Conservation (phyloP, 2,888 invertebrate genomes). For the Phytoseiulus persimilis region DNA sequence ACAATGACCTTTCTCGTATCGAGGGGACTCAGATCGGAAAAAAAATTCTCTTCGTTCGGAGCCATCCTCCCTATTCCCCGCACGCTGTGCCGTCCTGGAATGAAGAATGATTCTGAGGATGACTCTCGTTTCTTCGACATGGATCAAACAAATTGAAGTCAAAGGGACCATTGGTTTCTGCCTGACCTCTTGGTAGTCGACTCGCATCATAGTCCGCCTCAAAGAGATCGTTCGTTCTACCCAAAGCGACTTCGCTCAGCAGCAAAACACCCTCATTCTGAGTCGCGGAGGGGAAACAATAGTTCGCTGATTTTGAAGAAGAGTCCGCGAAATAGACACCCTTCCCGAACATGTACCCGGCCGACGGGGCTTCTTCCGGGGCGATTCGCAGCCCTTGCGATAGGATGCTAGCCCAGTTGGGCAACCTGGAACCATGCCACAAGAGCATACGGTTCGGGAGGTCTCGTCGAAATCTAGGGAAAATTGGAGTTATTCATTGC, state of each 20-base stretch:
- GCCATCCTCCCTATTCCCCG: conserved; percentile 50
- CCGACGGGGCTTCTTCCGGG: conserved; percentile 55
- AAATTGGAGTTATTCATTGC: conserved; percentile 47
- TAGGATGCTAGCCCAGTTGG: conserved; percentile 54
- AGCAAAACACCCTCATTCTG: conserved; percentile 51
- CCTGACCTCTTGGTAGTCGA: conserved; percentile 7
- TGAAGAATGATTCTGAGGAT: conserved; percentile 47
- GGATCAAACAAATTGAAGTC: no score
- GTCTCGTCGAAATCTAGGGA: conserved; percentile 40
- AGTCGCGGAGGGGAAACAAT: conserved; percentile 51
- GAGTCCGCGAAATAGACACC: conserved; percentile 56
- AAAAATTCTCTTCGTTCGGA: conserved; percentile 48
- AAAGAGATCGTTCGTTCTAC: conserved; percentile 50
- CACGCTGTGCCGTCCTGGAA: conserved; percentile 51
- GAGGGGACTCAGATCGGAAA: not conserved
- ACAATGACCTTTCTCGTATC: conserved; percentile 40
- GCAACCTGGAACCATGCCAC: conserved; percentile 55
- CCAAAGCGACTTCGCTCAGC: conserved; percentile 53
- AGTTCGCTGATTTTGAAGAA: conserved; percentile 55
- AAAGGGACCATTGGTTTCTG: no score
- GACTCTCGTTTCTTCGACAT: conserved; percentile 46
- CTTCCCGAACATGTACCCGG: conserved; percentile 55
- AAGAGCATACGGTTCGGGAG: conserved; percentile 50
- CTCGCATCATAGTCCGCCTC: conserved; percentile 49
- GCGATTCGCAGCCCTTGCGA: conserved; percentile 54